These are phyloP conservation scores for Yoshiicerus persimilis DNA, from an alignment of 1,140 invertebrate species.

Conservation along the genomic window DNA sequence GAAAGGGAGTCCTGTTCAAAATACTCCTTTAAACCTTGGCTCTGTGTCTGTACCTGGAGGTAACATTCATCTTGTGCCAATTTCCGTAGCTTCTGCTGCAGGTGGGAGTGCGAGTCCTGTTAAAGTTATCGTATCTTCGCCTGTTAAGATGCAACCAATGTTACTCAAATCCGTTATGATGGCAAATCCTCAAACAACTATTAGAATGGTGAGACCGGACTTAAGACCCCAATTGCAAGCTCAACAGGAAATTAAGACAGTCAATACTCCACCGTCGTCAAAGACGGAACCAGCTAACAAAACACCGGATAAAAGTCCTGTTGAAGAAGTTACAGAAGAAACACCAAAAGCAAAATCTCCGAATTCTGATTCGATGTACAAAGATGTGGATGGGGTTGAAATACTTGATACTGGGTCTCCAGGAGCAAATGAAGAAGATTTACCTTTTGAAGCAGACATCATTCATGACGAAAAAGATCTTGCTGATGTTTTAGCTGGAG, in stretches of 20 bases:
- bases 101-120: constrained; percentile 44
- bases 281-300: background rate
- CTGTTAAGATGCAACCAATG: constrained; percentile 39
- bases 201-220: background rate
- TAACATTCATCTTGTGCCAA: constrained; percentile 43
- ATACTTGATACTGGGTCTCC: constrained; percentile 34
- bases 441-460: constrained; percentile 45
- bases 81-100: constrained; percentile 28
- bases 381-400: constrained; percentile 35
- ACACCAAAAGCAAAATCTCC: background rate
- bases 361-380: constrained; percentile 2
- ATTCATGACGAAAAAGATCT: constrained; percentile 49
- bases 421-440: constrained; percentile 27
- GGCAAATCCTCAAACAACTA: background rate
- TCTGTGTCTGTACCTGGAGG: constrained; percentile 19
- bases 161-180: constrained; percentile 32
- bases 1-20: constrained; percentile 35
- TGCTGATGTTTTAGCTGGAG: constrained; percentile 39
- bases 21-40: constrained; percentile 26
- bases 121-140: constrained; percentile 50
- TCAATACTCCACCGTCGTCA: background rate
- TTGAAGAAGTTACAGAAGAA: background rate
- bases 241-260: background rate
- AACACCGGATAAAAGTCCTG: background rate
- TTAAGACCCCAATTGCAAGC: background rate